Base-by-base conservation (phyloP, 2,113 vertebrate genomes). In the Tachysurus fulvidraco region DNA sequence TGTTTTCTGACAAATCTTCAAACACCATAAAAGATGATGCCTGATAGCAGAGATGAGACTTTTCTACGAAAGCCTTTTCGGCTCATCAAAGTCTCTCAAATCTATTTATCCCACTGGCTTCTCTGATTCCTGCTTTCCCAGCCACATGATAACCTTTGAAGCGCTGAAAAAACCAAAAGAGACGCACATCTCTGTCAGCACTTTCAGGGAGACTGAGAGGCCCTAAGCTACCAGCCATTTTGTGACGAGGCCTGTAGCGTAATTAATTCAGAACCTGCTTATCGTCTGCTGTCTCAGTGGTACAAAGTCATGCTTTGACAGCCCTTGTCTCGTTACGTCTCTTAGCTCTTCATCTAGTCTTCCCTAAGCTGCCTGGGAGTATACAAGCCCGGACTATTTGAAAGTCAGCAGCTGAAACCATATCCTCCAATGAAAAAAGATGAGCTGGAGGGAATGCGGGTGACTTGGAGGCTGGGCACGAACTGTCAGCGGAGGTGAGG, bases 191-290 rank as follows among this genome's bases (percentile, higher is more conserved):
- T 83, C 90, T 90, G 89, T 93, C 91, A 91, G 91, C 88, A 54
- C 59, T 84, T 80, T 77, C 85, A 80, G 55, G n/a, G 54, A 88
- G 87, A 80, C 84, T 81, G 86, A 93, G 85, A 89, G 87, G 87
- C 85, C 71, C 86, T 90, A 90, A 91, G 91, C 90, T 83, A 77
- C 87, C 80, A 57, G 36, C 52, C 77, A 30, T 89, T 88, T 90
- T 80, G 89, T 88, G 89, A 85, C 84, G 89, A 89, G 86, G 80
- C 84, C 90, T 65, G 87, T 76, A 78, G 90, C 80, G 59, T 90
- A 93, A 94, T 93, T 92, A 93, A 93, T 93, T 93, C 93, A 89
- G 81, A 88, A 81, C 85, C 89, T 25, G 87, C 91, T 92, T 87
- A 92, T 93, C 90, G 86, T 77, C 80, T 30, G 44, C 77, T 81